phyloP scores from a whole-genome alignment of 2,113 vertebrate genomes.

The Cisticola juncidis region DNA sequence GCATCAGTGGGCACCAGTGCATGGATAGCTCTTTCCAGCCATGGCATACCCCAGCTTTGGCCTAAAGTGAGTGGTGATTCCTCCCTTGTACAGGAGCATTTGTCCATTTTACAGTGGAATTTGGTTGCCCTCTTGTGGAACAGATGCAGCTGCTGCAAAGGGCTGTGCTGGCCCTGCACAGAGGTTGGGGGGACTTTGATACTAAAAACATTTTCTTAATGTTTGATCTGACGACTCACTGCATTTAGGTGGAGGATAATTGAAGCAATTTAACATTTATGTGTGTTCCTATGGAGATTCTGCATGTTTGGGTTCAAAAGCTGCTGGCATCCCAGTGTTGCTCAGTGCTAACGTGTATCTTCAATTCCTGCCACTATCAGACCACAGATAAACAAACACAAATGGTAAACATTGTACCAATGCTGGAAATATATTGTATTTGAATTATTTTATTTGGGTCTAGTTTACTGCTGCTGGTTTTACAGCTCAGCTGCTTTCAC shows the following conservation, averaged over 20 bases:
- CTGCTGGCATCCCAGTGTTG: background rate
- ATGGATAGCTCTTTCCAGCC: background rate
- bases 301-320: background rate
- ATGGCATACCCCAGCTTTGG: background rate
- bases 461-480: background rate
- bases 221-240: background rate
- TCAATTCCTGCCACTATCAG: background rate
- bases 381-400: background rate
- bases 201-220: background rate
- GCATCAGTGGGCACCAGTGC: background rate
- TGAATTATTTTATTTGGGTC: background rate
- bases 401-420: background rate
- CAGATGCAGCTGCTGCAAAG: background rate
- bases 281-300: background rate
- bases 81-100: background rate
- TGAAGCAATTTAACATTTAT: background rate
- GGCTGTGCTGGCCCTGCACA: background rate
- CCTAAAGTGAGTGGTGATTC: background rate
- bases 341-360: background rate
- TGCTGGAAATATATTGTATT: background rate
- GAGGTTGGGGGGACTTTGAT: background rate
- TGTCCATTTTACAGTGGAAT: background rate
- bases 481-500: background rate
- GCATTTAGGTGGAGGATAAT: background rate
- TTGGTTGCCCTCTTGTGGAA: conserved; percentile 79